These are phyloP conservation scores for Drosophila pachea DNA, from an alignment of 1,140 invertebrate genomes.

Conservation along the genomic window DNA sequence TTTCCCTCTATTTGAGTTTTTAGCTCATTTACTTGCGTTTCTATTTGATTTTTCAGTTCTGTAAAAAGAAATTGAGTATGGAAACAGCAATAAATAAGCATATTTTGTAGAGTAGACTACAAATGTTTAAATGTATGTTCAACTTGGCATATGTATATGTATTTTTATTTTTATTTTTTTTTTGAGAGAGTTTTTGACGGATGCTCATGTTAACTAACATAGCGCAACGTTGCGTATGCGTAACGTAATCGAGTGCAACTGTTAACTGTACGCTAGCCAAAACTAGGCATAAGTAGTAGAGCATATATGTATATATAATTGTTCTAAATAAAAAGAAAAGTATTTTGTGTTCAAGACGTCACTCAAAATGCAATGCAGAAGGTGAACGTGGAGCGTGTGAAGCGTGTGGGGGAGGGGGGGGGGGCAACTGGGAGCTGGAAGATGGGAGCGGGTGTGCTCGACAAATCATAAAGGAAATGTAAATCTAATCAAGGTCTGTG, in stretches of 20 bases:
- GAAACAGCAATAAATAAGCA: conserved; percentile 79
- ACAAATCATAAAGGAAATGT: conserved; percentile 10
- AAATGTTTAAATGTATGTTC: conserved; percentile 65
- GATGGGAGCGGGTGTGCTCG: not conserved
- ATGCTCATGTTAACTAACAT: conserved; percentile 48
- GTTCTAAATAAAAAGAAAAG: conserved; percentile 29
- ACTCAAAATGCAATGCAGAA: conserved; percentile 41
- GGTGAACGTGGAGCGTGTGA: no score
- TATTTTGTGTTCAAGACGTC: conserved; percentile 4
- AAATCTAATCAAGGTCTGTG: conserved; percentile 18
- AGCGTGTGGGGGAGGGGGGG: not conserved
- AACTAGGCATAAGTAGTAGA: not conserved
- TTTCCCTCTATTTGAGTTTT: conserved; percentile 96
- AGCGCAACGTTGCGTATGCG: conserved; percentile 10
- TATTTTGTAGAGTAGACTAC: conserved; percentile 79
- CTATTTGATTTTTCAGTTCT: conserved; percentile 97
- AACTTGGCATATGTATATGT: conserved; percentile 75
- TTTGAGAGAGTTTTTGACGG: conserved; percentile 18
- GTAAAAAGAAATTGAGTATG: conserved; percentile 81
- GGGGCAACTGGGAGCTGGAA: not conserved
- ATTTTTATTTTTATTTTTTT: conserved; percentile 44
- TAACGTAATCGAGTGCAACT: conserved; percentile 33
- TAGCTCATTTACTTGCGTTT: conserved; percentile 95
- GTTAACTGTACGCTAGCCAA: conserved; percentile 26
- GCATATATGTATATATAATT: conserved; percentile 12